A percentile compares a stretch with the other conserved stretches of the same genome.
These are phyloP conservation scores for Mactra quadrangularis DNA, from an alignment of 1,140 invertebrate species.

Conservation along the genomic window DNA sequence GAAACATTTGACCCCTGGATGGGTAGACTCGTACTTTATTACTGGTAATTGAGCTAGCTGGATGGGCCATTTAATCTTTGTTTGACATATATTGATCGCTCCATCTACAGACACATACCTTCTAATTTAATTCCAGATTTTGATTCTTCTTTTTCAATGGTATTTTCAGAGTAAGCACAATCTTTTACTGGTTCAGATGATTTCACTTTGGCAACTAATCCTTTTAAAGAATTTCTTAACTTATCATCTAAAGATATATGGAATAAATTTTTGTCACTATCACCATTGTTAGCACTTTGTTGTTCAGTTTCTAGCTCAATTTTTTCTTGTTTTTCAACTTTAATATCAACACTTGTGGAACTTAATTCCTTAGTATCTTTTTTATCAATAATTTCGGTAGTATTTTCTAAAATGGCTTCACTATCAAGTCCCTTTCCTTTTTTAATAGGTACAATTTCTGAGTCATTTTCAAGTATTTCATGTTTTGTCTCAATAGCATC, in stretches of 20 bases:
- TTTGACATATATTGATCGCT: too few relatives aligned
- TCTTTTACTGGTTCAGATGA: constrained; percentile 23
- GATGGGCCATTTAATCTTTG: too few relatives aligned
- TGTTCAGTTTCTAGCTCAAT: neutral
- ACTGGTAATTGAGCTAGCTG: too few relatives aligned
- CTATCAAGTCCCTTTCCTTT: neutral
- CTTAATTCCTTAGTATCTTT: neutral
- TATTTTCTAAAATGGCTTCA: neutral
- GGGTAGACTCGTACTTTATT: too few relatives aligned
- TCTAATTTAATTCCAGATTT: too few relatives aligned
- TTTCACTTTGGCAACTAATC: constrained; percentile 38
- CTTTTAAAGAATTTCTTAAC: constrained; percentile 59
- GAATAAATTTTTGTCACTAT: constrained; percentile 24
- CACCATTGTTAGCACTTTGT: neutral
- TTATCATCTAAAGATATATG: constrained; percentile 35
- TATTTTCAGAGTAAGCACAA: neutral
- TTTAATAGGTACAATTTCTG: neutral
- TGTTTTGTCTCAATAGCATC: neutral
- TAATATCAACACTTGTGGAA: neutral
- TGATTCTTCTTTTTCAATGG: neutral
- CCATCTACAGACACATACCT: too few relatives aligned
- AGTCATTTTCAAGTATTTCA: neutral
- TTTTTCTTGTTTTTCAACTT: neutral
- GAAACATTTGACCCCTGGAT: too few relatives aligned
- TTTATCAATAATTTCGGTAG: too few relatives aligned